A percentile compares a stretch with the other conserved stretches of the same genome.
Conservation (phyloP, 2,113 vertebrate genomes). For the Irena cyanogastra region DNA sequence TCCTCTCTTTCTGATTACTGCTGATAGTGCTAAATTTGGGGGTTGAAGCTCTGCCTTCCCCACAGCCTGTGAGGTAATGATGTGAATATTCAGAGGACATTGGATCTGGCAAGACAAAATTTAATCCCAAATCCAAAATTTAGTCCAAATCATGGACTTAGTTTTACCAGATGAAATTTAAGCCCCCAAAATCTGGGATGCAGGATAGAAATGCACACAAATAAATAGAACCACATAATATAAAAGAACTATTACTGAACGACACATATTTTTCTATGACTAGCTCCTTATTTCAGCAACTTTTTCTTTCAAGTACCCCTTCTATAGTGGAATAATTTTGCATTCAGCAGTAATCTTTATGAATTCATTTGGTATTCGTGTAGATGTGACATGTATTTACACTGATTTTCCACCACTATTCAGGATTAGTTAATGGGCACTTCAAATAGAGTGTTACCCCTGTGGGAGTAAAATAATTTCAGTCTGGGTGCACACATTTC, state of each 20-base stretch:
- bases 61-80: background rate
- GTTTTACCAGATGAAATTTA: background rate
- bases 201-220: background rate
- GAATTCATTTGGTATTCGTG: conserved; percentile 16
- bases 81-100: background rate
- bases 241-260: background rate
- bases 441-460: conserved; percentile 59
- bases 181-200: background rate
- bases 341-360: conserved; percentile 29
- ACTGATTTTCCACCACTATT: conserved; percentile 54
- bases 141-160: background rate
- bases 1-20: background rate
- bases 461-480: conserved; percentile 59
- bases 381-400: conserved; percentile 24
- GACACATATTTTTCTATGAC: background rate
- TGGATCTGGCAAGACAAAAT: background rate
- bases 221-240: background rate
- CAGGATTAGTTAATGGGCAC: conserved; percentile 66
- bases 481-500: conserved; percentile 14
- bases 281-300: conserved; percentile 33
- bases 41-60: background rate
- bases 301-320: conserved; percentile 41
- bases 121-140: background rate
- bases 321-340: conserved; percentile 49
- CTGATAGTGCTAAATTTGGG: background rate